Evolutionary conservation across 1,140 invertebrate species (phyloP).

Genomic region (Aphaenogaster ashmeadi): DNA sequence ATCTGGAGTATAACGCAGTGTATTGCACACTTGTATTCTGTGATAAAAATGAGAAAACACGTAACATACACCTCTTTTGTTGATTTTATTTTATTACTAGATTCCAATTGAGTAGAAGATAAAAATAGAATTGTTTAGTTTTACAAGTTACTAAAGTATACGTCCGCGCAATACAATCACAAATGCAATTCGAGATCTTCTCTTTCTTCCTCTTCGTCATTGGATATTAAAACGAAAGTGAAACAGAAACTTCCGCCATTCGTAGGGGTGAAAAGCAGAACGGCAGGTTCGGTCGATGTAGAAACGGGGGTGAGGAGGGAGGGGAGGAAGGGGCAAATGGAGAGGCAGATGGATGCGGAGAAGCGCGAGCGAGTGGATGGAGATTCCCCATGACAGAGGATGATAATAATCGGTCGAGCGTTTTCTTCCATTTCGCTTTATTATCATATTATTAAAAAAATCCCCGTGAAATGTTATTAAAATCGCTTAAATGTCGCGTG

Average conservation of each 20-base stretch:
- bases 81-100: constrained; percentile 16
- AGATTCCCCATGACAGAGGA: constrained; percentile 80
- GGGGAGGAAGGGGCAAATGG: constrained; percentile 62
- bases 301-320: constrained; percentile 24
- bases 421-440: constrained; percentile 86
- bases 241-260: constrained; percentile 68
- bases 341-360: constrained; percentile 75
- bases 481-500: constrained; percentile 84
- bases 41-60: background rate
- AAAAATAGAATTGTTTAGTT: constrained; percentile 1
- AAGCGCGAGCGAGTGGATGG: constrained; percentile 66
- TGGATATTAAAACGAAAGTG: constrained; percentile 83
- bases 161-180: background rate
- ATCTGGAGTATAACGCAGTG: background rate
- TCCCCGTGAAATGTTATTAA: constrained; percentile 86
- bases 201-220: constrained; percentile 50
- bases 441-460: constrained; percentile 87
- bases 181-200: constrained; percentile 19
- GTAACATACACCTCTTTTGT: background rate
- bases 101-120: background rate
- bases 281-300: constrained; percentile 65
- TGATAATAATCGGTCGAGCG: constrained; percentile 85
- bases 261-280: constrained; percentile 61
- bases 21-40: background rate
- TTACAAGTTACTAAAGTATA: background rate